Conservation (phyloP, 1,140 invertebrate species). For the Ericerus pela region DNA sequence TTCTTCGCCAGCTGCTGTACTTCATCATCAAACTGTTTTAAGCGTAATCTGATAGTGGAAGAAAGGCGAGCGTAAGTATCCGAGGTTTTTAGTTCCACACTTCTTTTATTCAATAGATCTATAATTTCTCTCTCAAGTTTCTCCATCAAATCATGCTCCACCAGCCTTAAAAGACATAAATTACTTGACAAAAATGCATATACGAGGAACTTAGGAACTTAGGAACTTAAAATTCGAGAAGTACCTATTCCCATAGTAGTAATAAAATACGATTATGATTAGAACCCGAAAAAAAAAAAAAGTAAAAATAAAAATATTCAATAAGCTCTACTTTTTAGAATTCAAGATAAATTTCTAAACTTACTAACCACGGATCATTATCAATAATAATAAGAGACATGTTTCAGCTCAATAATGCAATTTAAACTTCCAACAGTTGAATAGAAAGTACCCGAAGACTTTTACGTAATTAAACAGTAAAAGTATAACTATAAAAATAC, state of each 20-base stretch:
- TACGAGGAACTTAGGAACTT: neutral
- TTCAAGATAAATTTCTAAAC: neutral
- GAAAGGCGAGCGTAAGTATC: slow-evolving; percentile 40
- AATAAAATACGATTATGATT: neutral
- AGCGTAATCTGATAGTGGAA: slow-evolving; percentile 38
- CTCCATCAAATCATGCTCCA: slow-evolving; percentile 49
- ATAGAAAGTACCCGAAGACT: no score
- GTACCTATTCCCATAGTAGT: neutral
- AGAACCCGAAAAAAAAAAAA: neutral
- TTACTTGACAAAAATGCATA: neutral
- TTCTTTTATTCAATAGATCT: slow-evolving; percentile 40
- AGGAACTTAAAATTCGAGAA: neutral
- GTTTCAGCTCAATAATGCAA: no score
- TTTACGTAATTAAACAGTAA: no score
- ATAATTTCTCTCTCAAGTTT: slow-evolving; percentile 44
- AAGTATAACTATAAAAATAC: no score
- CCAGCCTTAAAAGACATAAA: slow-evolving; percentile 34
- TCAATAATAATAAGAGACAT: slow-evolving; percentile 33
- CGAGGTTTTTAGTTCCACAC: slow-evolving; percentile 35
- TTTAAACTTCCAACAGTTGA: no score
- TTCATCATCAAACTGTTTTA: slow-evolving; percentile 46
- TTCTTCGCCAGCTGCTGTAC: slow-evolving; percentile 42
- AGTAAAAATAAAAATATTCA: neutral
- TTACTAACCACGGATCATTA: slow-evolving; percentile 32
- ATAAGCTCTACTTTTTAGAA: neutral